Evolutionary conservation across 2,888 invertebrate genomes (phyloP), one percentile per base, ranked within the genome.

Genomic region (Hirtodrosophila confusa): DNA sequence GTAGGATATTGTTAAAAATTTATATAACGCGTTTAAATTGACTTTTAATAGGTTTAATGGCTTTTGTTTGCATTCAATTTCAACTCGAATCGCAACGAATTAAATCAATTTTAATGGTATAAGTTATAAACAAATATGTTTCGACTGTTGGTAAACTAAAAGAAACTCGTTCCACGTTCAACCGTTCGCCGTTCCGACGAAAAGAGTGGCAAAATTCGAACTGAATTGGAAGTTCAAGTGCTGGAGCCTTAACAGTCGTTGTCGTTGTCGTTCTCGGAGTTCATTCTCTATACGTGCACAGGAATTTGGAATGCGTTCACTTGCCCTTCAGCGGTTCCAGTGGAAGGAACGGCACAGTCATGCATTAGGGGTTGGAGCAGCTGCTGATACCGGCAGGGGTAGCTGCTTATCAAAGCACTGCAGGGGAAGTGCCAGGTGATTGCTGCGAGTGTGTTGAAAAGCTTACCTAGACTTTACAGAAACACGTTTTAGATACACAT

Each of bases 181-280:
- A 77, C 83, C 77, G 74, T 79, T 73, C 53, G 73, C 70, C 82
- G 89, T 88, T 79, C 82, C 82, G 78, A 75, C 83, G 87, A 80
- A 88, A 83, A 89, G 90, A 90, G 80, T 88, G 88, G 90, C 80
- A 86, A 88, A 86, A 88, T 88, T 75, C 80, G 88, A 89, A 91
- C 90, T 90, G 87, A 90, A 77, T 86, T 84, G 88, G 88, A 89
- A 89, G 83, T 89, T 86, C 84, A 78, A 88, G 83, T 87, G 83
- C 48, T 80, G 88, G 86, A 86, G 88, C 85, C 87, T 71, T 68
- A 86, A 77, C 80, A 84, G 86, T 39, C 60, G 51, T 40, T 64
- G 68, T 72, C 75, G 69, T 79, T 85, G 53, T 65, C 63, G 56
- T 17, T 50, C 12, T 5, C 39, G 40, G 68, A 41, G 70, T 79